phyloP scores from a whole-genome alignment of 2,888 invertebrate species.

The Sericinus montela region DNA sequence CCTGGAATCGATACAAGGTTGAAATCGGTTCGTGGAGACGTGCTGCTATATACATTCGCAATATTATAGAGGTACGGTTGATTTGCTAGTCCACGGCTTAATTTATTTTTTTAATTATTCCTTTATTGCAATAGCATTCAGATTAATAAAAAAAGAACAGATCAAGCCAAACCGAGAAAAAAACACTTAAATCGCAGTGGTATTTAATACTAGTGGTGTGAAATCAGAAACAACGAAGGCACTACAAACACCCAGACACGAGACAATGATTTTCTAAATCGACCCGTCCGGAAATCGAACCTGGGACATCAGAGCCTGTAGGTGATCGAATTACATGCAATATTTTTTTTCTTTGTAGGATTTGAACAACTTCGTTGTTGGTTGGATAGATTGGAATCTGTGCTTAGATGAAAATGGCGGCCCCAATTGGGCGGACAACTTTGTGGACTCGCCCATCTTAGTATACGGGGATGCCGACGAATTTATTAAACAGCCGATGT shows the following conservation, averaged over 20 bases:
- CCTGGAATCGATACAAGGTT: conserved; percentile 78
- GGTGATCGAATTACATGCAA: no score
- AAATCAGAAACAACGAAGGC: no score
- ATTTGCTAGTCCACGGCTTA: neutral
- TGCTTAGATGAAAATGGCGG: conserved; percentile 86
- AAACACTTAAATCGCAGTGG: no score
- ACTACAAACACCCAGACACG: no score
- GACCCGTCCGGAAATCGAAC: no score
- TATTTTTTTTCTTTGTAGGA: conserved; percentile 58
- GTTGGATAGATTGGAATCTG: conserved; percentile 95
- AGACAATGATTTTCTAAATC: no score
- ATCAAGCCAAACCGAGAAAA: no score
- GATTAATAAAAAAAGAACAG: no score
- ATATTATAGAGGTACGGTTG: conserved; percentile 81
- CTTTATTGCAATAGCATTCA: no score
- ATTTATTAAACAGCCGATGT: conserved; percentile 94
- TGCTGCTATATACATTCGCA: conserved; percentile 82
- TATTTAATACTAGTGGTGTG: no score
- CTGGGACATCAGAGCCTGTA: no score
- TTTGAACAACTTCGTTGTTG: conserved; percentile 84
- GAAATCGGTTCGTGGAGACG: conserved; percentile 88
- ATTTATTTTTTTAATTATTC: no score
- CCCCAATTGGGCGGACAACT: conserved; percentile 87
- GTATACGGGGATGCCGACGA: conserved; percentile 69
- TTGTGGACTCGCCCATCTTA: conserved; percentile 87